Conservation (phyloP, 2,888 invertebrate genomes). For the Cheilosia grossa region DNA sequence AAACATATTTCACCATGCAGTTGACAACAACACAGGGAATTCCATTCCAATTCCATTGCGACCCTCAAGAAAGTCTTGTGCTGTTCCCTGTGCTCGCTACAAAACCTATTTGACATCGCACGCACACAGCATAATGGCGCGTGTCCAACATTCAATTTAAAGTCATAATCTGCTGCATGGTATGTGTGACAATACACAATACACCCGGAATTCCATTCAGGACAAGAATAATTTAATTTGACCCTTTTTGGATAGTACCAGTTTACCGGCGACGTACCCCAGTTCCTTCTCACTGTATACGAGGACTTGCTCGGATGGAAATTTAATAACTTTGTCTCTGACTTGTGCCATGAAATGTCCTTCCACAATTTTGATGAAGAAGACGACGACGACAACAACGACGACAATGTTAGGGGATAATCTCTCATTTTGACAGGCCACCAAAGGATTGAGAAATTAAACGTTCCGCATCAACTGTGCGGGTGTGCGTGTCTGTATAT, state of each 20-base stretch:
- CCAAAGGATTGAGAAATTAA: constrained; percentile 36
- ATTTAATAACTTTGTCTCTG: constrained; percentile 55
- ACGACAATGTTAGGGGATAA: constrained; percentile 52
- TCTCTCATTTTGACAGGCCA: constrained; percentile 57
- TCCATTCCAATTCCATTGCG: constrained; percentile 1
- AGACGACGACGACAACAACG: not conserved
- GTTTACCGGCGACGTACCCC: constrained; percentile 1
- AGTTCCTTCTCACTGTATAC: constrained; percentile 21
- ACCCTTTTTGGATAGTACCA: constrained; percentile 28
- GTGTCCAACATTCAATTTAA: constrained; percentile 63
- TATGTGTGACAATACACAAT: constrained; percentile 26
- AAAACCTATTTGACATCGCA: constrained; percentile 30
- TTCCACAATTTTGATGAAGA: not conserved
- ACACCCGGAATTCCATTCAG: constrained; percentile 29
- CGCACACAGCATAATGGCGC: constrained; percentile 35
- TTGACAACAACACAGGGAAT: constrained; percentile 6
- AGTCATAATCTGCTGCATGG: constrained; percentile 37
- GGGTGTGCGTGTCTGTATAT: not conserved
- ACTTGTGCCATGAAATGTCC: constrained; percentile 1
- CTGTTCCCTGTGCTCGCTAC: not conserved
- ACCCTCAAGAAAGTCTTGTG: not conserved
- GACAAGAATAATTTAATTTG: constrained; percentile 60
- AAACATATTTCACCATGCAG: constrained; percentile 37
- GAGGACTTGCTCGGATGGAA: constrained; percentile 21
- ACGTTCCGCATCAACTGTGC: constrained; percentile 6